Conservation (phyloP, 2,113 vertebrate genomes). For the Nicator chloris region DNA sequence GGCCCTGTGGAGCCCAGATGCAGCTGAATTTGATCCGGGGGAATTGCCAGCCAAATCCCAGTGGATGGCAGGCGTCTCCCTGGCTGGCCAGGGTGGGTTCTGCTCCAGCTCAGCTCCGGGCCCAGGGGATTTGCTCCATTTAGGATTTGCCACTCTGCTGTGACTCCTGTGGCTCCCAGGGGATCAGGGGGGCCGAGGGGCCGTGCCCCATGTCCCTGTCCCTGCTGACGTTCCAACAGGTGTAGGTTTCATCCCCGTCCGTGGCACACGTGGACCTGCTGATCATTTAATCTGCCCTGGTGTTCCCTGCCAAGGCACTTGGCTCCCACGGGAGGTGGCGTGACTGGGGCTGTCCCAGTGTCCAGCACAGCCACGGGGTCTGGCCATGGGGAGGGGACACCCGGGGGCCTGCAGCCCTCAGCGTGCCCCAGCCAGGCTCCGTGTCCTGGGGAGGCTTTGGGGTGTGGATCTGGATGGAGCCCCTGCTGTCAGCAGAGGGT, state of each 20-base stretch:
- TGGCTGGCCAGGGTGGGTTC: rapidly evolving
- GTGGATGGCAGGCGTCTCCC: rapidly evolving
- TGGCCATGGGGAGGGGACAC: rapidly evolving
- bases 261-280: background rate
- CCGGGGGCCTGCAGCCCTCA: rapidly evolving
- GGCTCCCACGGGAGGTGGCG: background rate
- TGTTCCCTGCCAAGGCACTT: background rate
- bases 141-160: background rate
- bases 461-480: background rate
- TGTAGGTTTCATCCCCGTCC: background rate
- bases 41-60: background rate
- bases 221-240: background rate
- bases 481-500: background rate
- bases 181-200: background rate
- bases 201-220: rapidly evolving
- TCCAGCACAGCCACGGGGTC: rapidly evolving
- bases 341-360: background rate
- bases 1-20: background rate
- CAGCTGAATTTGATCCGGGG: background rate
- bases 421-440: rapidly evolving
- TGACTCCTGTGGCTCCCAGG: rapidly evolving
- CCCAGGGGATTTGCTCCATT: background rate
- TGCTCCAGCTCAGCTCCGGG: rapidly evolving
- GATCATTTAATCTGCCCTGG: background rate
- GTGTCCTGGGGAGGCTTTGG: background rate